Evolutionary conservation across 2,113 vertebrate species (phyloP).

Genomic region (Pogona vitticeps): DNA sequence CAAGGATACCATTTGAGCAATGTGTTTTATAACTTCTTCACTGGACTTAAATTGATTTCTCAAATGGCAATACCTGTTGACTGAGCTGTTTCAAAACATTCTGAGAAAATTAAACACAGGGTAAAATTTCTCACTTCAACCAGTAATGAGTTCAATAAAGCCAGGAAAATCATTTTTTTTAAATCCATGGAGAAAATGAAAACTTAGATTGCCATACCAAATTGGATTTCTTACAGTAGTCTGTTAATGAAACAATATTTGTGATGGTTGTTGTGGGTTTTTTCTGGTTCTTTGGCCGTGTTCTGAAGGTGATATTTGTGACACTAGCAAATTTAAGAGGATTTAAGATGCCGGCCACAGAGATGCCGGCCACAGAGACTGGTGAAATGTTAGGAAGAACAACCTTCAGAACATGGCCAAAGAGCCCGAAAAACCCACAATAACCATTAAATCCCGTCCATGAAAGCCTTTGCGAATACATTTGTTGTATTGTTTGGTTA

Average conservation of each 20-base stretch:
- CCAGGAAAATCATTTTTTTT: not conserved
- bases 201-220: not conserved
- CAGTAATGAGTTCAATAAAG: not conserved
- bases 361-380: no score
- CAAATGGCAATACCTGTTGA: conserved; percentile 14
- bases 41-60: conserved; percentile 5
- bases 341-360: no score
- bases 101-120: not conserved
- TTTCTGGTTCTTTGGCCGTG: no score
- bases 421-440: no score
- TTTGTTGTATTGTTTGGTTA: not conserved
- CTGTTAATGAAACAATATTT: not conserved
- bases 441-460: no score
- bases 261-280: no score
- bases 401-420: no score
- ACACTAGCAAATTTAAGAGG: not conserved
- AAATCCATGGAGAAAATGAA: not conserved
- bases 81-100: not conserved
- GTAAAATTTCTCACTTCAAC: not conserved
- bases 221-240: not conserved
- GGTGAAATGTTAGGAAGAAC: no score
- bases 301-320: no score
- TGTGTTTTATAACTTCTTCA: conserved; percentile 14
- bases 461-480: no score
- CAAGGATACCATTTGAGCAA: conserved; percentile 7